These are phyloP conservation scores for Antheraea yamamai DNA, from an alignment of 2,888 invertebrate genomes.

Conservation along the genomic window DNA sequence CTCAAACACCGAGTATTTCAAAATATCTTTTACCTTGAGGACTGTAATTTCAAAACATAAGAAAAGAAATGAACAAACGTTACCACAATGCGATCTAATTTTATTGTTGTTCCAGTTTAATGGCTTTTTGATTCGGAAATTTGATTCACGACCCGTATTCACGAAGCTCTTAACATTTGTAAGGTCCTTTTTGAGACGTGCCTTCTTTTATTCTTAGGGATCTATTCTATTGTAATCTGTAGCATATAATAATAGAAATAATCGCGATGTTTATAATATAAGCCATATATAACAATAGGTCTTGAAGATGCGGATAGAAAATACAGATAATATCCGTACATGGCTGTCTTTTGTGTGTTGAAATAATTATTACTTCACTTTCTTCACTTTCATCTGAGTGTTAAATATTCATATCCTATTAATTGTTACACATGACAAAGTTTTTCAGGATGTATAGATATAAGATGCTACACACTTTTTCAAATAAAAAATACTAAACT, in stretches of 20 bases:
- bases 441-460: no score
- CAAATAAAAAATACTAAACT: no score
- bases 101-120: slow-evolving; percentile 9
- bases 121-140: slow-evolving; percentile 16
- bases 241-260: neutral
- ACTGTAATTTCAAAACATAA: slow-evolving; percentile 10
- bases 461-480: no score
- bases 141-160: slow-evolving; percentile 12
- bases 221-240: neutral
- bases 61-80: slow-evolving; percentile 5
- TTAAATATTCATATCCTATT: no score
- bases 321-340: no score
- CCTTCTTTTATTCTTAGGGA: neutral
- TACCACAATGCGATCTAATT: slow-evolving; percentile 9
- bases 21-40: neutral
- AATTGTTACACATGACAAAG: no score
- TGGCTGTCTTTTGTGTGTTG: no score
- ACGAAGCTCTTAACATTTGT: neutral
- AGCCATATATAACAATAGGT: neutral
- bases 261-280: neutral
- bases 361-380: no score
- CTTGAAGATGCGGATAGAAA: neutral
- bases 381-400: no score
- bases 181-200: neutral
- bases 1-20: neutral